Percentiles rank a stretch among this genome's conserved stretches.
Conservation (phyloP, 2,888 invertebrate species). For the Troglohyphantes excavatus region DNA sequence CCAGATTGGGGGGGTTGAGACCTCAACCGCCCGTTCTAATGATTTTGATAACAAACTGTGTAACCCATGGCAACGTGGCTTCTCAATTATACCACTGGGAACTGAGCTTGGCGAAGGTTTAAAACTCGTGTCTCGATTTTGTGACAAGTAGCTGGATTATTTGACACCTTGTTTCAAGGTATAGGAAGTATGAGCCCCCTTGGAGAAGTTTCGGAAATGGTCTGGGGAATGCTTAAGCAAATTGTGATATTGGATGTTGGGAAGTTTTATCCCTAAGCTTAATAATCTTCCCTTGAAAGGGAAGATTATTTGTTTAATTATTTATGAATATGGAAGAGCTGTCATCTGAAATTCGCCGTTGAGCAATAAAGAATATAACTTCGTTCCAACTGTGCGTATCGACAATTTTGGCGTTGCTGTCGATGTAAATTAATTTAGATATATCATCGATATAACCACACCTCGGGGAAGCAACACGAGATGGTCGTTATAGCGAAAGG, state of each 20-base stretch:
- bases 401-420: no score
- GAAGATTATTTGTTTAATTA: no score
- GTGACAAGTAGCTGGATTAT: conserved; percentile 54
- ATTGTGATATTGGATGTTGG: not conserved
- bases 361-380: no score
- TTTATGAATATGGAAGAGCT: no score
- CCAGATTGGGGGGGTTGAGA: conserved; percentile 6
- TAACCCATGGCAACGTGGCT: conserved; percentile 63
- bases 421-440: no score
- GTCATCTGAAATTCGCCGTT: no score
- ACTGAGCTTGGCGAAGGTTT: conserved; percentile 26
- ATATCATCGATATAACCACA: no score
- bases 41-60: conserved; percentile 68
- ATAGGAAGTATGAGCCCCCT: conserved; percentile 10
- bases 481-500: no score
- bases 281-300: no score
- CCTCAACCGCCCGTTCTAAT: conserved; percentile 24
- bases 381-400: no score
- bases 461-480: no score
- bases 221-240: not conserved
- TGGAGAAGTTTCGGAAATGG: conserved; percentile 1
- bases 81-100: conserved; percentile 54
- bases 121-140: conserved; percentile 38
- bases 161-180: conserved; percentile 24
- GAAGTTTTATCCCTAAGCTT: not conserved